phyloP scores from a whole-genome alignment of 2,888 invertebrate genomes.

The Eupithecia centaureata region DNA sequence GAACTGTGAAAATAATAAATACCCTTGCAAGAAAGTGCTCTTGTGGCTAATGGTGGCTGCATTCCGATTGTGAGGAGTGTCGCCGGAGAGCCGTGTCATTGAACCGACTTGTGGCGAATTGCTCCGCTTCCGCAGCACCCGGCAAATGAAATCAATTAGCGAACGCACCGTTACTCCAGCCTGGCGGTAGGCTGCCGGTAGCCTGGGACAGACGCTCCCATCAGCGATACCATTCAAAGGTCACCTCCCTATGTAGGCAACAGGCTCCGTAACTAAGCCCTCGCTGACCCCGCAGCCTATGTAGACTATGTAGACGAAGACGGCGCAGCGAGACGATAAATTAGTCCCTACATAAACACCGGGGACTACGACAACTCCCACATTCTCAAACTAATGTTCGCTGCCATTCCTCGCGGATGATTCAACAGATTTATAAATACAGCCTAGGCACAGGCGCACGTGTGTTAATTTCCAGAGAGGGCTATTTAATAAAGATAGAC shows the following conservation, averaged over 20 bases:
- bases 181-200: constrained; percentile 37
- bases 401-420: constrained; percentile 64
- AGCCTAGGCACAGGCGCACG: constrained; percentile 60
- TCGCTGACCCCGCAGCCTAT: constrained; percentile 18
- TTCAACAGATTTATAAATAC: constrained; percentile 72
- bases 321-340: constrained; percentile 38
- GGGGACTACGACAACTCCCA: constrained; percentile 44
- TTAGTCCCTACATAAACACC: constrained; percentile 41
- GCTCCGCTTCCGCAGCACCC: constrained; percentile 67
- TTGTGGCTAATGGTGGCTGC: constrained; percentile 60
- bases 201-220: constrained; percentile 29
- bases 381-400: constrained; percentile 52
- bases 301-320: constrained; percentile 33
- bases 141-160: constrained; percentile 72
- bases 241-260: constrained; percentile 24
- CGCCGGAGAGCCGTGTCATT: constrained; percentile 68
- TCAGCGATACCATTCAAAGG: constrained; percentile 30
- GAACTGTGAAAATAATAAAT: constrained; percentile 54
- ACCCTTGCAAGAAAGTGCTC: constrained; percentile 47
- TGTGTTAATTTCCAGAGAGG: constrained; percentile 74
- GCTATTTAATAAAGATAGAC: constrained; percentile 79
- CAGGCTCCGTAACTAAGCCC: constrained; percentile 18
- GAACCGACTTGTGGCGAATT: constrained; percentile 72
- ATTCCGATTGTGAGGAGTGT: constrained; percentile 65
- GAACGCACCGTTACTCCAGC: constrained; percentile 57